These are phyloP conservation scores for Triplophysa dalaica DNA, from an alignment of 2,113 vertebrate genomes.

Conservation along the genomic window DNA sequence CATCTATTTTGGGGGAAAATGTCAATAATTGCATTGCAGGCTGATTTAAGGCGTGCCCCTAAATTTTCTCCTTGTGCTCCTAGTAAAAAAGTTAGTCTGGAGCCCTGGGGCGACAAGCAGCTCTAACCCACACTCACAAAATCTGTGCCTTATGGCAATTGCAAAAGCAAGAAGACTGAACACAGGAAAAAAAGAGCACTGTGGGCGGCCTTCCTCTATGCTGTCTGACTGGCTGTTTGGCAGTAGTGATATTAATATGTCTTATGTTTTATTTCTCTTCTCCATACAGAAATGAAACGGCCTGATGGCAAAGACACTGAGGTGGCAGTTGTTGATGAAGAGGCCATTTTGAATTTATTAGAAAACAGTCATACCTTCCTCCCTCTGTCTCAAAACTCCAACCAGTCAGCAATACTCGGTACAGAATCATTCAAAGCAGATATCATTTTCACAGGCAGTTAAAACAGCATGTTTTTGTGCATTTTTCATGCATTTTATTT, in stretches of 20 bases:
- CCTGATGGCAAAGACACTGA: conserved; percentile 70
- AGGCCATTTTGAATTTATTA: conserved; percentile 93
- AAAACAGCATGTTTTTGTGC: neutral
- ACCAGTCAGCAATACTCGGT: conserved; percentile 81
- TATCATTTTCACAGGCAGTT: neutral
- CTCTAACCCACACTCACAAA: conserved; percentile 28
- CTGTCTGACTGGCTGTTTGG: neutral
- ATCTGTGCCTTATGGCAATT: conserved; percentile 26
- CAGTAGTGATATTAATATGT: conserved; percentile 1
- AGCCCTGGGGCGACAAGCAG: too few species aligned
- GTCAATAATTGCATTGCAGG: too few species aligned
- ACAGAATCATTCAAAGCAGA: conserved; percentile 10
- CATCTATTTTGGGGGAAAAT: too few species aligned
- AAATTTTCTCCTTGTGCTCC: too few species aligned
- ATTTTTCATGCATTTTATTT: neutral
- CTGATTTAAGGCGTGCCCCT: too few species aligned
- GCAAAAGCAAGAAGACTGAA: neutral
- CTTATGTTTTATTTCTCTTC: neutral
- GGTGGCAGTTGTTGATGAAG: conserved; percentile 91
- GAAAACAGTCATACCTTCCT: conserved; percentile 94
- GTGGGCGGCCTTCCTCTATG: neutral
- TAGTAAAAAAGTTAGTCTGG: too few species aligned
- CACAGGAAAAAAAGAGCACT: neutral
- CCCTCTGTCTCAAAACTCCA: conserved; percentile 82
- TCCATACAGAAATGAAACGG: conserved; percentile 67